Evolutionary conservation across 1,140 invertebrate genomes (phyloP), one percentile per base, ranked within the genome.

Genomic region (Drosophila watanabei): DNA sequence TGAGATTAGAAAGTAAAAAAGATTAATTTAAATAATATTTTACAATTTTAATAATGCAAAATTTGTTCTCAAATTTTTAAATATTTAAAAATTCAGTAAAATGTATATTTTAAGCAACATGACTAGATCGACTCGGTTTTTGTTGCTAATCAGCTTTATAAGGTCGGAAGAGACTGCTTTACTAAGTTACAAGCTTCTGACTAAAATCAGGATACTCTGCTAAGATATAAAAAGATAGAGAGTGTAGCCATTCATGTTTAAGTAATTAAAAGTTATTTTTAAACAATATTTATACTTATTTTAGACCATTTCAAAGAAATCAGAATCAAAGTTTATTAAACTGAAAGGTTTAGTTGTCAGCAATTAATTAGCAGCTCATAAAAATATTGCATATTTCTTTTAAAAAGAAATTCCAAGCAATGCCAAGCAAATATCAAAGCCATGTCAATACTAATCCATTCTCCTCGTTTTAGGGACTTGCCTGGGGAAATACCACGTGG

Each of bases 241-340:
- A 37, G 52, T 16, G 9, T 5, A 16, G 13, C 18, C 18, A 35
- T 35, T 20, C 4, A 24, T 16, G 4, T 11, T 37, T 4, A 24
- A 16, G 33, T 37, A 56, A 56, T 56, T 37, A 56, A 24, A 24
- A 56, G 33, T 37, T 56, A 24, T 37, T 56, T 37, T 37, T 6
- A 37, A 24, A 10, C 8, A 24, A 24, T 6, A 11, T 24, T 10
- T 24, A 2, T n/a, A n/a, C 2, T 16, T 57, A 39, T 16, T 24
- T 28, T 2, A n/a, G 5, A 57, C 0, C 1, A 24, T n/a, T 10
- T 57, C 14, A 11, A 2, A 24, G 6, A 24, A 1, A 11, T 28
- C 0, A 18, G 0, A n/a, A 32, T 4, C n/a, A 11, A 24, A 14
- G n/a, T 6, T 32, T 13, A 18, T 52, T 51, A 11, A 18, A 30